Conservation (phyloP, 2,888 invertebrate species). For the Cephus sareptanus region DNA sequence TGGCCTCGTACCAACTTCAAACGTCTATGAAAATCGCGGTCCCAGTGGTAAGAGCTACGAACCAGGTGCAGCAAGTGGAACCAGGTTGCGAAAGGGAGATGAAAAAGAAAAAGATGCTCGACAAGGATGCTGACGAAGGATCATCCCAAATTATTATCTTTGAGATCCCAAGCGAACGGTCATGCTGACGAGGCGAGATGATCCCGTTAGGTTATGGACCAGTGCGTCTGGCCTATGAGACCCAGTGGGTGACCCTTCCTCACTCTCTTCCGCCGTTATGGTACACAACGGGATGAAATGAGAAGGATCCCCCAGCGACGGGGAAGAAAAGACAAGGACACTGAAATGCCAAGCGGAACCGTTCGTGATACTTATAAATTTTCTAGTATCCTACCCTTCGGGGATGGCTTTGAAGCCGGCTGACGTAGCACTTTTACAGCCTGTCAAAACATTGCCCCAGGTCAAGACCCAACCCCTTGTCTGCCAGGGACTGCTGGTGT, state of each 20-base stretch:
- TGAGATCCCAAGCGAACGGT: not conserved
- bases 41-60: not conserved
- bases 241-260: not conserved
- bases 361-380: not conserved
- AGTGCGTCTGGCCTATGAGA: not conserved
- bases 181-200: not conserved
- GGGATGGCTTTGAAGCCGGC: not conserved
- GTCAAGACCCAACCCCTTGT: not conserved
- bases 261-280: not conserved
- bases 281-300: not conserved
- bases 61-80: not conserved
- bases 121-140: not conserved
- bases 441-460: not conserved
- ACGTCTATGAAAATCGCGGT: slow-evolving; percentile 56
- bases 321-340: not conserved
- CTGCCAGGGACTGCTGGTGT: not conserved
- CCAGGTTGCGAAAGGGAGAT: not conserved
- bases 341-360: not conserved
- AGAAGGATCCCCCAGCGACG: not conserved
- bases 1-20: slow-evolving; percentile 58
- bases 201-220: not conserved
- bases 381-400: not conserved
- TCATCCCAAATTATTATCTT: not conserved
- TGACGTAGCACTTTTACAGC: not conserved
- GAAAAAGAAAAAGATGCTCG: not conserved